Base-by-base conservation (phyloP, 2,113 vertebrate genomes). In the Chaetura pelagica region DNA sequence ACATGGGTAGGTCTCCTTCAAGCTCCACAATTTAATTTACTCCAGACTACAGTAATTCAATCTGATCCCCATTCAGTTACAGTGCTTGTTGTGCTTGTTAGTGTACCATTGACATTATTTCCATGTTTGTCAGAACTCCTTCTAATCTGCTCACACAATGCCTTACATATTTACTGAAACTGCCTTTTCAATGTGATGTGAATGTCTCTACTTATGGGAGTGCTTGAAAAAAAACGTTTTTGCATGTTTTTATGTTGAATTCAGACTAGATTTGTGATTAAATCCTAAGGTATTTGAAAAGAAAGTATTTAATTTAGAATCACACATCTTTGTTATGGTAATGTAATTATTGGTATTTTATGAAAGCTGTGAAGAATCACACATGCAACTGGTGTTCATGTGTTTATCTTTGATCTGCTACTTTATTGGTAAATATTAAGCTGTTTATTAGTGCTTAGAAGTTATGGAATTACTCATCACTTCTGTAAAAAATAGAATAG, bases 401-500 rank as follows among this genome's bases (percentile, higher is more conserved):
- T 61, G n/a, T 83, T 94, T 92, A 54, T 51, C 32, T 63, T 90
- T 87, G 51, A 83, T 93, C 59, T 87, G 19, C 81, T 87, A 74
- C 75, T 77, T 51, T 84, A 49, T 73, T 62, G 46, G n/a, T 91
- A 97, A 96, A 96, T 94, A 61, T 17, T 34, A 15, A 54, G 5
- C 35, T 94, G 52, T 94, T 84, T 79, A 80, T 92, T 59, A 27
- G 63, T 59, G 77, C 10, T 79, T 13, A 6, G 54, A 94, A 95
- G n/a, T 95, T 84, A 95, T 54, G 67, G 1, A 21, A 88, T 30
- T 63, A 35, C 67, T 49, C 49, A 74, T 88, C 46, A 85, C 95
- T 97, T 96, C 61, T 96, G 38, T 84, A 93, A 86, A 96, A 93
- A 73, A 68, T 29, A 66, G 23, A 81, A 84, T 48, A 48, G 8